Percentiles rank a stretch among this genome's conserved stretches.
Evolutionary conservation across 1,140 invertebrate genomes (phyloP).

Genomic region (Brachionus rotundiformis): DNA sequence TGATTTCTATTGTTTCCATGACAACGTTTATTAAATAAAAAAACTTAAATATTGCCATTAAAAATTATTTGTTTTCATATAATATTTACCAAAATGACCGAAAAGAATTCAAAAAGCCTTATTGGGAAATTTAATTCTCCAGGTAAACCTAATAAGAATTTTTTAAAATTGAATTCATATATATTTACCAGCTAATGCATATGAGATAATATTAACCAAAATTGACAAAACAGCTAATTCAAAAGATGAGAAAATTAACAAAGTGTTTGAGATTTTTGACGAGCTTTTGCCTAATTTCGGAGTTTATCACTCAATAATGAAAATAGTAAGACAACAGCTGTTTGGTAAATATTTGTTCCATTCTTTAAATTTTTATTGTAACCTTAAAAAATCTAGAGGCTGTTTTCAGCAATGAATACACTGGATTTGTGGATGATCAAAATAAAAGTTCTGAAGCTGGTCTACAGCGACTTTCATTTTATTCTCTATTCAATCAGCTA

Average conservation of each 20-base stretch:
- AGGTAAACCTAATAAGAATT: neutral
- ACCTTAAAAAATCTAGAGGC: slow-evolving; percentile 1
- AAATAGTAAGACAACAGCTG: slow-evolving; percentile 31
- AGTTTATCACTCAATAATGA: slow-evolving; percentile 46
- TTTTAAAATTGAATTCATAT: neutral
- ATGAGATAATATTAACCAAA: slow-evolving; percentile 41
- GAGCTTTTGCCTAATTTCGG: slow-evolving; percentile 43
- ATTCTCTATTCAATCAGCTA: neutral
- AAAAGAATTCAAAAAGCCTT: neutral
- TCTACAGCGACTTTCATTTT: slow-evolving; percentile 37
- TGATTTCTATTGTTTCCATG: neutral
- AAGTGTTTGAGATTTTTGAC: slow-evolving; percentile 38
- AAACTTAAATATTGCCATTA: slow-evolving; percentile 1
- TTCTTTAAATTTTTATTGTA: neutral
- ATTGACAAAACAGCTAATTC: slow-evolving; percentile 23
- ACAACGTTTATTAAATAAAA: neutral
- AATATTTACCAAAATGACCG: slow-evolving; percentile 43
- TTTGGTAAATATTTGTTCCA: neutral
- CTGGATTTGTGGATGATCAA: neutral
- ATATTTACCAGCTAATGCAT: slow-evolving; percentile 2
- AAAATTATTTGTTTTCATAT: neutral
- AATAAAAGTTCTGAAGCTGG: neutral
- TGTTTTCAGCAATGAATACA: slow-evolving; percentile 37
- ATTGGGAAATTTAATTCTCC: slow-evolving; percentile 20
- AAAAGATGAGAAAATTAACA: slow-evolving; percentile 41